Conservation (phyloP, 2,113 vertebrate genomes). For the Pterocles gutturalis region DNA sequence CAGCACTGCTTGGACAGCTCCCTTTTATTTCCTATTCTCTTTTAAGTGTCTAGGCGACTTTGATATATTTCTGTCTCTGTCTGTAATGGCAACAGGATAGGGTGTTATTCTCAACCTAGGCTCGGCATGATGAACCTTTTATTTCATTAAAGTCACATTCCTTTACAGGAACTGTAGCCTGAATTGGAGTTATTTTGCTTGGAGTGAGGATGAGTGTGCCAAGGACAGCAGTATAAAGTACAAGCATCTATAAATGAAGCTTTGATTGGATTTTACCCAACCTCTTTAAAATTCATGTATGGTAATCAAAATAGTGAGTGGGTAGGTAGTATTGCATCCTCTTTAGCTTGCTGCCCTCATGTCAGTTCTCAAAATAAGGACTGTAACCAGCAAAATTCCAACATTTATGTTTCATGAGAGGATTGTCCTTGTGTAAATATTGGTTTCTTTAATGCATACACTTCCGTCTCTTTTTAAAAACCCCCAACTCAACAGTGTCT, state of each 20-base stretch:
- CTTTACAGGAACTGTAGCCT: constrained; percentile 54
- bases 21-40: constrained; percentile 86
- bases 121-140: constrained; percentile 76
- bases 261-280: constrained; percentile 32
- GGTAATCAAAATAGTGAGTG: constrained; percentile 30
- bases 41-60: constrained; percentile 81
- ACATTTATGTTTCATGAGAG: constrained; percentile 51
- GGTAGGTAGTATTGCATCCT: neutral
- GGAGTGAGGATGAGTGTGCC: neutral
- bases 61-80: constrained; percentile 83
- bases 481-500: constrained; percentile 69
- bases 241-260: neutral
- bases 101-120: constrained; percentile 77
- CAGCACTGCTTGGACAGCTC: constrained; percentile 80
- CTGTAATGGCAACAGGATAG: constrained; percentile 79
- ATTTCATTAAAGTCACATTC: constrained; percentile 74
- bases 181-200: constrained; percentile 50
- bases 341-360: constrained; percentile 21
- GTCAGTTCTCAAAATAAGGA: constrained; percentile 29
- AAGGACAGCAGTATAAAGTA: neutral
- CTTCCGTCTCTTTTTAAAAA: constrained; percentile 66
- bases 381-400: constrained; percentile 29
- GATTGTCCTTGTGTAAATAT: constrained; percentile 63
- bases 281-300: constrained; percentile 37
- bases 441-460: constrained; percentile 39